Base-by-base conservation (phyloP, 2,888 invertebrate species). In the Sericinus montela region DNA sequence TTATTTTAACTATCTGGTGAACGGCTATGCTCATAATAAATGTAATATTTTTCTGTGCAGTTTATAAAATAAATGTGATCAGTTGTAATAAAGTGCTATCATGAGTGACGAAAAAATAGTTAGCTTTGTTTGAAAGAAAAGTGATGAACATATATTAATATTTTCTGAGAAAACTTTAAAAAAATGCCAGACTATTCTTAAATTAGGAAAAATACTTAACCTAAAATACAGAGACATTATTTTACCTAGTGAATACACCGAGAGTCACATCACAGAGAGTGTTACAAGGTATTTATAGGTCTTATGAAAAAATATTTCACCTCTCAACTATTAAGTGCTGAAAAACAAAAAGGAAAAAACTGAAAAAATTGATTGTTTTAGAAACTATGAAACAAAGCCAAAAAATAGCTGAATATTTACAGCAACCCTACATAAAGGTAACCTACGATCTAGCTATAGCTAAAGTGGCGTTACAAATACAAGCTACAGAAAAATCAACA, bases 361-460 rank as follows among this genome's bases (percentile, higher is more conserved):
- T 63, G 10, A 55, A 49, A 53, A 55, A 34, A 42, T 34, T 59
- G 4, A 55, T 65, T 13, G 63, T 71, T 23, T 14, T 55, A 10
- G 60, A 63, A 53, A 68, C 65, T 1, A 59, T 69, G 58, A 45
- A 56, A 42, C 45, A 55, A 49, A 54, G 54, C 30, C 5, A 48
- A 48, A 38, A 57, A 59, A 56, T 63, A 41, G 48, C 45, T 41
- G 30, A 49, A 40, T 54, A 62, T 29, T 9, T 40, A 0, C 0
- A 50, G 0, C 57, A 61, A 50, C 1, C 34, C 6, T 55, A 28
- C 38, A 60, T 65, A 3, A 25, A 53, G 14, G 60, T 63, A 1
- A 64, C 65, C 2, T 65, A 63, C 39, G 61, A 65, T 50, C 48
- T 65, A 8, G 62, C 63, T 1, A 72, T 63, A 9, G 61, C 59